These are phyloP conservation scores for Ambastaia sidthimunki DNA, from an alignment of 2,797 vertebrate genomes.

Conservation along the genomic window DNA sequence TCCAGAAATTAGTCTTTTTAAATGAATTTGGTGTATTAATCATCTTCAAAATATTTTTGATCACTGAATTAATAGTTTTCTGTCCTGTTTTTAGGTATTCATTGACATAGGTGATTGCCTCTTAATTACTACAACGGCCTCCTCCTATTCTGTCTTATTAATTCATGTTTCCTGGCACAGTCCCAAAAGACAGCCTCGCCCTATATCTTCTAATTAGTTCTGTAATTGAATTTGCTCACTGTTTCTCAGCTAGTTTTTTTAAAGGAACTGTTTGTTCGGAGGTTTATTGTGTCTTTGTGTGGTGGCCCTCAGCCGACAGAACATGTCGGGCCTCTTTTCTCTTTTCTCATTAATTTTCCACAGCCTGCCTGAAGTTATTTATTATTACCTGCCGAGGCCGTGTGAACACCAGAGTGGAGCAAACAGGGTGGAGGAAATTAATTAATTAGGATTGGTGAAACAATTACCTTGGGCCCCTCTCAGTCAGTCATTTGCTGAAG, in stretches of 20 bases:
- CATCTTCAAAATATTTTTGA: slow-evolving; percentile 99
- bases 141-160: slow-evolving; percentile 97
- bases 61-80: slow-evolving; percentile 99
- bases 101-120: slow-evolving; percentile 99
- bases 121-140: slow-evolving; percentile 98
- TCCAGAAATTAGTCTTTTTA: slow-evolving; percentile 99
- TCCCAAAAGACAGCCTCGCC: slow-evolving; percentile 96
- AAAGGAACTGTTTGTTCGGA: slow-evolving; percentile 98
- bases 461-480: slow-evolving; percentile 87
- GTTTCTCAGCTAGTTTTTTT: slow-evolving; percentile 97
- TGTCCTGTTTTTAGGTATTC: slow-evolving; percentile 93
- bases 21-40: slow-evolving; percentile 99
- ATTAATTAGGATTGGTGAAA: slow-evolving; percentile 94
- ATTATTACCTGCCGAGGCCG: slow-evolving; percentile 77
- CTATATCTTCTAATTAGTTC: slow-evolving; percentile 99
- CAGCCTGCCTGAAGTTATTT: slow-evolving; percentile 85
- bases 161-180: slow-evolving; percentile 97
- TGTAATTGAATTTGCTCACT: slow-evolving; percentile 99
- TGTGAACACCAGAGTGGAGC: slow-evolving; percentile 86
- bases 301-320: slow-evolving; percentile 89
- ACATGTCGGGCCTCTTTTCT: slow-evolving; percentile 89
- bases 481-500: slow-evolving; percentile 86
- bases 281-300: slow-evolving; percentile 99
- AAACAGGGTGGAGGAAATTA: slow-evolving; percentile 90
- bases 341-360: slow-evolving; percentile 93